Conservation (phyloP, 2,113 vertebrate genomes). For the Riparia riparia region DNA sequence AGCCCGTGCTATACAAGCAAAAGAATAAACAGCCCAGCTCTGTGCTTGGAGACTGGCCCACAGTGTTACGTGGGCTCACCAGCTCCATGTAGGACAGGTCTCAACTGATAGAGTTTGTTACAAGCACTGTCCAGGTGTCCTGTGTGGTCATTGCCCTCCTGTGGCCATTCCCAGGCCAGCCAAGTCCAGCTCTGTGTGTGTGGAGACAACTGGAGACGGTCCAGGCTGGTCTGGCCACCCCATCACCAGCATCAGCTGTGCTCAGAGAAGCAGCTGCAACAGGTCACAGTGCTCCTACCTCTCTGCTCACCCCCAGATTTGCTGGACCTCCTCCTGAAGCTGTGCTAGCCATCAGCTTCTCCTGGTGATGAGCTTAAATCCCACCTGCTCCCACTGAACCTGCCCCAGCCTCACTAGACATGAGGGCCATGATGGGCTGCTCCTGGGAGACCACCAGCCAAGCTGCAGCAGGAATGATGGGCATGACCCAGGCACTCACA, state of each 20-base stretch:
- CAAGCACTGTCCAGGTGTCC: neutral
- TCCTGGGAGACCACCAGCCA: neutral
- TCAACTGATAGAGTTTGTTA: accelerated
- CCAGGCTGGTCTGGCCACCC: neutral
- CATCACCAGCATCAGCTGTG: neutral
- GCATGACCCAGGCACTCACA: accelerated
- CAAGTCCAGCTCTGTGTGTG: neutral
- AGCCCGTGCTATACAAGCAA: neutral
- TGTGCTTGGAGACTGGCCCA: neutral
- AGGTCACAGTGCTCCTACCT: neutral
- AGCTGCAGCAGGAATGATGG: neutral
- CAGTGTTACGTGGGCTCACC: neutral
- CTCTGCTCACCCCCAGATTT: neutral
- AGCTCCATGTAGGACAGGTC: neutral
- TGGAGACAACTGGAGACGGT: neutral
- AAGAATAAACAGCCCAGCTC: neutral
- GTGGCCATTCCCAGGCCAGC: neutral
- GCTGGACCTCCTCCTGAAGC: neutral
- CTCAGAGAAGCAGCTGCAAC: neutral
- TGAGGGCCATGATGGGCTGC: neutral
- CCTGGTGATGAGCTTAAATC: neutral
- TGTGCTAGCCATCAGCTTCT: neutral
- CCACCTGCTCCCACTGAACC: neutral
- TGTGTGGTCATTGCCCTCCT: neutral
- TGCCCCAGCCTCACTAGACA: neutral